Conservation (phyloP, 2,113 vertebrate species). For the Calonectris borealis region DNA sequence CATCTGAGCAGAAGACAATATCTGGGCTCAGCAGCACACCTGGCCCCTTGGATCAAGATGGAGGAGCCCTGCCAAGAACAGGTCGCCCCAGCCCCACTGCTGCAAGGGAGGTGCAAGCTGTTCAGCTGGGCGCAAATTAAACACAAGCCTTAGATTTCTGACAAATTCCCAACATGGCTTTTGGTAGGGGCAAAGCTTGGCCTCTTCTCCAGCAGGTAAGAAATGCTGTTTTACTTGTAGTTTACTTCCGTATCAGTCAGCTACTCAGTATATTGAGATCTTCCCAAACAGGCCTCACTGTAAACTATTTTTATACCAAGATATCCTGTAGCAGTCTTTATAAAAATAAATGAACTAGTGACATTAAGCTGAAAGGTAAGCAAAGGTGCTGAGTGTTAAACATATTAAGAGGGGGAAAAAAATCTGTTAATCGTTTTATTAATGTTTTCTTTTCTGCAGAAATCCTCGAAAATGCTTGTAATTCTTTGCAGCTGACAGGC, state of each 20-base stretch:
- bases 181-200: not conserved
- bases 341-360: slow-evolving; percentile 68
- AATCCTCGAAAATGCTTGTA: slow-evolving; percentile 60
- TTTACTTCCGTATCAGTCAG: not conserved
- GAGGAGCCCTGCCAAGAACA: not conserved
- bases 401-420: not conserved
- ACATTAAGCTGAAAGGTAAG: slow-evolving; percentile 68
- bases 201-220: not conserved
- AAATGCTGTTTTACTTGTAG: not conserved
- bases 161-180: not conserved
- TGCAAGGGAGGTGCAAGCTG: not conserved
- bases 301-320: slow-evolving; percentile 42
- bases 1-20: not conserved
- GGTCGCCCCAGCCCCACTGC: not conserved
- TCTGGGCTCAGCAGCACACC: not conserved
- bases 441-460: slow-evolving; percentile 61
- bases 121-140: not conserved
- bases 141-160: not conserved
- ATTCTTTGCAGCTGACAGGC: slow-evolving; percentile 67
- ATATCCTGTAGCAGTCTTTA: slow-evolving; percentile 40
- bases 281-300: slow-evolving; percentile 16
- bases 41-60: not conserved
- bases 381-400: slow-evolving; percentile 64
- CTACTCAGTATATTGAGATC: not conserved
- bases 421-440: slow-evolving; percentile 67